A percentile compares a stretch with the other conserved stretches of the same genome.
Evolutionary conservation across 2,888 invertebrate genomes (phyloP).

Genomic region (Sialis lutaria): DNA sequence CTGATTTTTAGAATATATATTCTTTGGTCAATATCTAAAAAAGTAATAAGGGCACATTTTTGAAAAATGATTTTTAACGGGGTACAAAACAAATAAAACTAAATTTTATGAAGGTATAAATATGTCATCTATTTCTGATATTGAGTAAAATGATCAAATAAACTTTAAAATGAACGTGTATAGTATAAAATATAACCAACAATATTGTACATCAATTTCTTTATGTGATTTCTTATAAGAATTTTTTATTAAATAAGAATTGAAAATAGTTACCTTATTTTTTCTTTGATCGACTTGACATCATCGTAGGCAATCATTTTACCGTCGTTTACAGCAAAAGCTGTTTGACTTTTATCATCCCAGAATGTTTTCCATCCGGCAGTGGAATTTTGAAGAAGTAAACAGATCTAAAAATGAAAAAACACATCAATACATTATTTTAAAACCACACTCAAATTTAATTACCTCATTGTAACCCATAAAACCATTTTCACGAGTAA

Average conservation of each 20-base stretch:
- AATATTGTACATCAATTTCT: too few relatives aligned
- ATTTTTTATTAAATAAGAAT: slow-evolving; percentile 9
- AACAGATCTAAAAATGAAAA: slow-evolving; percentile 36
- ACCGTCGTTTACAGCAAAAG: slow-evolving; percentile 39
- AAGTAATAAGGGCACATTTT: too few relatives aligned
- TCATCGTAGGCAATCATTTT: slow-evolving; percentile 63
- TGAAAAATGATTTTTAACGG: too few relatives aligned
- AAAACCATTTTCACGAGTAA: slow-evolving; percentile 62
- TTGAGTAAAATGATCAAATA: too few relatives aligned
- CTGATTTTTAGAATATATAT: too few relatives aligned
- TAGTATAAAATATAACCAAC: too few relatives aligned
- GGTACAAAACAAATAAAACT: too few relatives aligned
- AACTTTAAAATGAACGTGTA: too few relatives aligned
- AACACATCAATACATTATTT: neutral
- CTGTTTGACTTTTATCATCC: slow-evolving; percentile 48
- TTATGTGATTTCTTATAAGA: neutral
- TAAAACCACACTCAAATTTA: neutral
- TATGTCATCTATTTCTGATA: too few relatives aligned
- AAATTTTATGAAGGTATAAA: too few relatives aligned
- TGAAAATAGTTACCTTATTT: slow-evolving; percentile 36
- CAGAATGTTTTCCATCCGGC: slow-evolving; percentile 49
- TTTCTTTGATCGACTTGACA: slow-evolving; percentile 50
- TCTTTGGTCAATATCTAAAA: too few relatives aligned
- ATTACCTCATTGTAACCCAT: slow-evolving; percentile 76
- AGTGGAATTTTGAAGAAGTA: slow-evolving; percentile 36